A percentile compares a stretch with the other conserved stretches of the same genome.
Evolutionary conservation across 2,888 invertebrate genomes (phyloP).

Genomic region (Orthosia gracilis): DNA sequence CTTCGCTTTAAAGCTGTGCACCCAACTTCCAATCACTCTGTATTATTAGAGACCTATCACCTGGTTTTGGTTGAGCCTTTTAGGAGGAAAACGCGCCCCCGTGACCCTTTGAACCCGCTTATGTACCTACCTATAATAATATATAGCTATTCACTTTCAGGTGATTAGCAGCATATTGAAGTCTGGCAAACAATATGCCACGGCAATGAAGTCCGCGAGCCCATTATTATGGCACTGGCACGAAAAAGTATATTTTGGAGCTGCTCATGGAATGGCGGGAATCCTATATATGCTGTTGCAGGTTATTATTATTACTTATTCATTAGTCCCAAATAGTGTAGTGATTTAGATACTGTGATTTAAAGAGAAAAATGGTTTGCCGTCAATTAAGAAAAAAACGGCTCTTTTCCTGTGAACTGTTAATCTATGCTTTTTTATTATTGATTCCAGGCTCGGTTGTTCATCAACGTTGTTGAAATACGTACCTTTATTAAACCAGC

Average conservation of each 20-base stretch:
- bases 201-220: conserved; percentile 87
- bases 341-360: background rate
- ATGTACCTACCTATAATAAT: background rate
- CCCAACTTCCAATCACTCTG: too few species aligned
- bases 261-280: conserved; percentile 97
- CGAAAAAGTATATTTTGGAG: conserved; percentile 96
- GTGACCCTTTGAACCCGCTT: too few species aligned
- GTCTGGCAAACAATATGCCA: conserved; percentile 92
- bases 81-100: too few species aligned
- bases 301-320: conserved; percentile 82
- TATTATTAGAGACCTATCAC: too few species aligned
- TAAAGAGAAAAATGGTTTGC: background rate
- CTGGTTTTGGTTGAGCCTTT: too few species aligned
- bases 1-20: too few species aligned
- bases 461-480: conserved; percentile 91
- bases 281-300: conserved; percentile 96
- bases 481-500: conserved; percentile 92
- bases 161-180: conserved; percentile 92
- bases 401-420: background rate
- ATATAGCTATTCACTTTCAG: conserved; percentile 80
- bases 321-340: background rate
- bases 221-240: conserved; percentile 97
- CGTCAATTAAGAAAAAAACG: background rate
- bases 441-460: conserved; percentile 88
- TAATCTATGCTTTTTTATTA: background rate